phyloP scores from a whole-genome alignment of 2,888 invertebrate species.

The Synanthedon vespiformis region DNA sequence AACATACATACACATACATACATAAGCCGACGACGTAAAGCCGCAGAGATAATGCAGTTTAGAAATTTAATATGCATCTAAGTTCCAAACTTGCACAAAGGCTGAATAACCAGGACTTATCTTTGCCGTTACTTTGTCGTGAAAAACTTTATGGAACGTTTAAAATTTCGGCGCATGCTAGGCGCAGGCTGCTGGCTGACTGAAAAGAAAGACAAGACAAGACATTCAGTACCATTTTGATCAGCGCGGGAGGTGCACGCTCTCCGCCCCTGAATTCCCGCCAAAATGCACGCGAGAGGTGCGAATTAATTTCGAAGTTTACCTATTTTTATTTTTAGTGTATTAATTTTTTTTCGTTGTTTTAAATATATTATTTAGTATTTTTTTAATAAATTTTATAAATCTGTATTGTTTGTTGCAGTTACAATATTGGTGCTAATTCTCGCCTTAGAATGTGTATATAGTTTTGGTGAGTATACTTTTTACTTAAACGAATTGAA shows the following conservation, averaged over 20 bases:
- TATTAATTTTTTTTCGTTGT: background rate
- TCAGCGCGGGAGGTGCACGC: constrained; percentile 34
- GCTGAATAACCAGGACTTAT: background rate
- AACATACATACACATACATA: too few species aligned
- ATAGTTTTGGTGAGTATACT: constrained; percentile 48
- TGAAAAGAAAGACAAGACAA: background rate
- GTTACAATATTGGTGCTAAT: constrained; percentile 48
- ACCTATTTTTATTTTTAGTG: constrained; percentile 2
- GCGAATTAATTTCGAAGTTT: constrained; percentile 2
- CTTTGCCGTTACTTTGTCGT: background rate
- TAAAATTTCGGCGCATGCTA: too few species aligned
- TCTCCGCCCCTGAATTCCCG: constrained; percentile 31
- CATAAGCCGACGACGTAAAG: too few species aligned
- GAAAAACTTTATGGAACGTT: constrained; percentile 3
- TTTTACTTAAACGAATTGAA: too few species aligned
- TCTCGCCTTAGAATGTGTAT: constrained; percentile 36
- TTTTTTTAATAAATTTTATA: constrained; percentile 2
- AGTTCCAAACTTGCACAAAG: background rate
- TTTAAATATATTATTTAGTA: background rate
- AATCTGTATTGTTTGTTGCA: constrained; percentile 31
- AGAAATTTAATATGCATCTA: background rate
- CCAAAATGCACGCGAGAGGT: constrained; percentile 54
- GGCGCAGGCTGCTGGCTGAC: too few species aligned
- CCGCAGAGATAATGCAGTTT: too few species aligned
- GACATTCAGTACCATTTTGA: constrained; percentile 26